phyloP scores from a whole-genome alignment of 2,888 invertebrate species.

The Sicus ferrugineus region DNA sequence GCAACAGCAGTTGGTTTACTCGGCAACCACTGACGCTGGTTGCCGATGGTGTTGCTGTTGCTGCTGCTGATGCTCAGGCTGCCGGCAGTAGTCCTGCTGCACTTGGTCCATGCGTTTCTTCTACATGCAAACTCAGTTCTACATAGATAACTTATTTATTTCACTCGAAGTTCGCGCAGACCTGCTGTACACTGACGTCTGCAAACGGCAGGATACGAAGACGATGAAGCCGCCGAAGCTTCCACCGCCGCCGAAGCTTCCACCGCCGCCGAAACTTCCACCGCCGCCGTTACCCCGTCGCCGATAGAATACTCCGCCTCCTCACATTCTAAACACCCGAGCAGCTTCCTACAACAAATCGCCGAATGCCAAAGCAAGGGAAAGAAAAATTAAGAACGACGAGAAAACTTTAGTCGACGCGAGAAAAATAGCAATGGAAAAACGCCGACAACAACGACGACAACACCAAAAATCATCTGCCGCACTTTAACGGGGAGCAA shows the following conservation, averaged over 20 bases:
- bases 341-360: too few species aligned
- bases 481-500: too few species aligned
- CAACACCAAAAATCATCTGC: too few species aligned
- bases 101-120: not conserved
- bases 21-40: not conserved
- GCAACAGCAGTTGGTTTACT: not conserved
- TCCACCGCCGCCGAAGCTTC: not conserved
- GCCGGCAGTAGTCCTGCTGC: not conserved
- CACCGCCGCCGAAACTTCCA: not conserved
- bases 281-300: not conserved
- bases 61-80: constrained; percentile 5
- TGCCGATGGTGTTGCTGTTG: not conserved
- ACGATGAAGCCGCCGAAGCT: constrained; percentile 3
- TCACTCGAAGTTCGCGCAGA: constrained; percentile 26
- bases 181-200: constrained; percentile 23
- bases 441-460: too few species aligned
- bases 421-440: too few species aligned
- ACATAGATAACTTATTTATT: too few species aligned
- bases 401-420: too few species aligned
- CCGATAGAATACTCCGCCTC: not conserved
- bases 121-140: not conserved
- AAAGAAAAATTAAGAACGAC: too few species aligned
- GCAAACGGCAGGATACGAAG: constrained; percentile 26
- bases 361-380: too few species aligned
- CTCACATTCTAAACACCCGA: not conserved